Conservation (phyloP, 2,797 vertebrate genomes). For the Hoplostethus atlanticus region DNA sequence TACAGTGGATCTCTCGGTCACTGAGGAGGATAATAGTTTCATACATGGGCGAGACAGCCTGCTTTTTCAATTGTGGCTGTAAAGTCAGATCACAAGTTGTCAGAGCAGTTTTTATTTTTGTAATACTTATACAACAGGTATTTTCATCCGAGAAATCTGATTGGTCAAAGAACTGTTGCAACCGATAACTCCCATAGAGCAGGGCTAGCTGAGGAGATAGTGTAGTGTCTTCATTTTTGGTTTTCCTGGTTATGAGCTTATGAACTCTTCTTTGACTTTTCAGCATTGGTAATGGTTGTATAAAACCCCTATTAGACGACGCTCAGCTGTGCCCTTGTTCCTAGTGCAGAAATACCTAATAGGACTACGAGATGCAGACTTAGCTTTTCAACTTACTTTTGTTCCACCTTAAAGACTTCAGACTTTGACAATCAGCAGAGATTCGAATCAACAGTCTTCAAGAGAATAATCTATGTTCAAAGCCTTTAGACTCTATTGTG, state of each 20-base stretch:
- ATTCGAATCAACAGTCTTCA: conserved; percentile 35
- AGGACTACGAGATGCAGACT: neutral
- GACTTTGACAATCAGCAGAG: conserved; percentile 10
- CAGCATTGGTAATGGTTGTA: conserved; percentile 7
- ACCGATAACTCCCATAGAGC: too few species aligned
- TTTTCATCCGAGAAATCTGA: too few species aligned
- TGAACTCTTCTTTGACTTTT: conserved; percentile 1
- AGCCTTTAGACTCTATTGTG: too few species aligned
- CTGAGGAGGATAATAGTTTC: neutral
- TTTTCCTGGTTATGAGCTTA: too few species aligned
- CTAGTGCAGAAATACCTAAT: conserved; percentile 13
- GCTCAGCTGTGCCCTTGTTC: neutral
- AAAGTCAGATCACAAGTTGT: too few species aligned
- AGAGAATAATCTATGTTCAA: conserved; percentile 2
- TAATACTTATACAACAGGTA: too few species aligned
- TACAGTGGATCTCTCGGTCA: neutral
- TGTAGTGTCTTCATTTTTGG: too few species aligned
- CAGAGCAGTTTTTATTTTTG: too few species aligned
- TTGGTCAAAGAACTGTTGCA: too few species aligned
- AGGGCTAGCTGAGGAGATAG: too few species aligned
- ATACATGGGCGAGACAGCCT: neutral
- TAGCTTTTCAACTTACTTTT: conserved; percentile 17
- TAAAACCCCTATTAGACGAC: neutral
- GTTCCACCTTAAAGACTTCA: conserved; percentile 8
- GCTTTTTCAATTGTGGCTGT: too few species aligned